These are phyloP conservation scores for Helarctos malayanus DNA, from an alignment of 2,797 vertebrate species.

Conservation along the genomic window DNA sequence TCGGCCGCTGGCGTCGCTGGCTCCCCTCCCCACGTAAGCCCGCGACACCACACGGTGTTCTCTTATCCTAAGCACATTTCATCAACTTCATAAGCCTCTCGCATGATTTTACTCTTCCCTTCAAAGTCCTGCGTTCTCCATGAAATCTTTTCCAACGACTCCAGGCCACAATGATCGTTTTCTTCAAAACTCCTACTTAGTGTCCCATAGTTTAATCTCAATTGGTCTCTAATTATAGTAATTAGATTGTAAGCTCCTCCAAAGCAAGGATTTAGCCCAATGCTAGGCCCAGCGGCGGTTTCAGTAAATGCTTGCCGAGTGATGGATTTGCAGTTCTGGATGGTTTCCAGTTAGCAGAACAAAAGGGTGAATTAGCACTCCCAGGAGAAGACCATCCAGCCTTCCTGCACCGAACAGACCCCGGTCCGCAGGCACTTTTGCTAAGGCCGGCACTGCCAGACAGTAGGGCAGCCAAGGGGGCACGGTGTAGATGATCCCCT, in stretches of 20 bases:
- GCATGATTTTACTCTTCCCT: not conserved
- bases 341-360: conserved; percentile 54
- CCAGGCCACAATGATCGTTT: conserved; percentile 52
- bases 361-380: not conserved
- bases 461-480: not conserved
- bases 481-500: not conserved
- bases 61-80: not conserved
- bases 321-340: conserved; percentile 61
- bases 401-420: not conserved
- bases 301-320: conserved; percentile 25
- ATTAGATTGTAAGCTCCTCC: conserved; percentile 76
- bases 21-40: not conserved
- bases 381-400: rapidly evolving
- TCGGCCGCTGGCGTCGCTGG: rapidly evolving
- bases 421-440: not conserved
- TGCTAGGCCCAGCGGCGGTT: conserved; percentile 69
- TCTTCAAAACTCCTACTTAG: conserved; percentile 72
- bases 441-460: not conserved
- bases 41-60: rapidly evolving
- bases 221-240: conserved; percentile 80
- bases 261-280: conserved; percentile 66
- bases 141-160: conserved; percentile 24
- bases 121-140: not conserved
- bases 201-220: conserved; percentile 78
- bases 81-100: not conserved